A percentile compares a stretch with the other conserved stretches of the same genome.
These are phyloP conservation scores for Trimorus sp. DNA, from an alignment of 2,888 invertebrate genomes.

Conservation along the genomic window DNA sequence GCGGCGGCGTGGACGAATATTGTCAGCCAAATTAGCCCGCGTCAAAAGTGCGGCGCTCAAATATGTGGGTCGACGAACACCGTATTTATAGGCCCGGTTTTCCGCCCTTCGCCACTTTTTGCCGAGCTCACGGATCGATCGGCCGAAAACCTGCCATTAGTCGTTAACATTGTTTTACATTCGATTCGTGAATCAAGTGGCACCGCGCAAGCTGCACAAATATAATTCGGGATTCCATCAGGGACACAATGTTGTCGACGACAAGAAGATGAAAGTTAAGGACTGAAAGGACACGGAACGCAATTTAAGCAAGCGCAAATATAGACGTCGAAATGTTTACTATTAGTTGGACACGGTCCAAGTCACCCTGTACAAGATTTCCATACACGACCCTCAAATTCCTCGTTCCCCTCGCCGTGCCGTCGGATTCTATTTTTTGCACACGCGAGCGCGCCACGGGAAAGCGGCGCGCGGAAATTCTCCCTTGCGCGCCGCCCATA, in stretches of 20 bases:
- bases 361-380: slow-evolving; percentile 72
- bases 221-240: slow-evolving; percentile 71
- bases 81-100: neutral
- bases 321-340: slow-evolving; percentile 79
- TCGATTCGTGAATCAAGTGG: slow-evolving; percentile 22
- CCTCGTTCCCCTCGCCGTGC: slow-evolving; percentile 49
- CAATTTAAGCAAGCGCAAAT: slow-evolving; percentile 77
- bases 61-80: neutral
- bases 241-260: slow-evolving; percentile 51
- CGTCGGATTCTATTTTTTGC: slow-evolving; percentile 48
- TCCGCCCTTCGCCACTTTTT: neutral
- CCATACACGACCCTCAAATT: slow-evolving; percentile 70
- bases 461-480: slow-evolving; percentile 23
- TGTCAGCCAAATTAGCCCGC: slow-evolving; percentile 5
- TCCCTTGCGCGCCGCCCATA: slow-evolving; percentile 26
- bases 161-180: slow-evolving; percentile 47
- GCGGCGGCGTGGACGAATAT: neutral
- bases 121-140: slow-evolving; percentile 3
- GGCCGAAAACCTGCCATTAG: slow-evolving; percentile 16
- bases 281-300: slow-evolving; percentile 70
- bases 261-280: slow-evolving; percentile 60
- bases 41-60: neutral
- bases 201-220: slow-evolving; percentile 59
- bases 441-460: slow-evolving; percentile 22
- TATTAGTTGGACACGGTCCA: slow-evolving; percentile 77